Base-by-base conservation (phyloP, 2,888 invertebrate genomes). In the Deilephila elpenor region DNA sequence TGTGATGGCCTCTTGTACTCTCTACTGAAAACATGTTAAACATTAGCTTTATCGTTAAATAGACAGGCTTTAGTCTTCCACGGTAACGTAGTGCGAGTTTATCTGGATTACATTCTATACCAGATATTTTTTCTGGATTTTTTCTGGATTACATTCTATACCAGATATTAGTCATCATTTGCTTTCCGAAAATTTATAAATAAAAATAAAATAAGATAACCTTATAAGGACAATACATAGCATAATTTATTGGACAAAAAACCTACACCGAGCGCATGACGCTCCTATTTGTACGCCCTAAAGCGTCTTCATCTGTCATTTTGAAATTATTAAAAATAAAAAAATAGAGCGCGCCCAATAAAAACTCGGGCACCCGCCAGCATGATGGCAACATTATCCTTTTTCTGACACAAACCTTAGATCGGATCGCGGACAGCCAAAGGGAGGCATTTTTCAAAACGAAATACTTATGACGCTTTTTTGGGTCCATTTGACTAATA, bases 241-340 rank as follows among this genome's bases (percentile, higher is more conserved):
- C 17, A 67, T 67, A 67, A 67, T 67, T 67, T 59, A 71, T 71
- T 32, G 59, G n/a, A 37, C 34, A 71, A 59, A 53, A 71, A 25
- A 44, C 70, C 17, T 14, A 70, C 29, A 37, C 59, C 59, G 11
- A 70, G 73, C 60, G 70, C 70, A 53, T 73, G 89, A 90, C 88
- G 88, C 88, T 88, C 83, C 85, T 83, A 78, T 82, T 81, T 78
- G 78, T 80, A 82, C 80, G 81, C 79, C 80, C 86, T 56, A 17
- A 85, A 84, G 86, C 89, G 88, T 90, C 91, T 91, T 91, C 91
- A 92, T 91, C 89, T 93, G 94, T 94, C 94, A 94, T 89, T 88
- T 88, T 61, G 75, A 80, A 91, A 90, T 89, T 89, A 90, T 90
- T 88, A 87, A 88, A 91, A 88, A 85, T 85, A 88, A 88, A 89